Base-by-base conservation (phyloP, 2,113 vertebrate genomes). In the Macroglossus sobrinus region DNA sequence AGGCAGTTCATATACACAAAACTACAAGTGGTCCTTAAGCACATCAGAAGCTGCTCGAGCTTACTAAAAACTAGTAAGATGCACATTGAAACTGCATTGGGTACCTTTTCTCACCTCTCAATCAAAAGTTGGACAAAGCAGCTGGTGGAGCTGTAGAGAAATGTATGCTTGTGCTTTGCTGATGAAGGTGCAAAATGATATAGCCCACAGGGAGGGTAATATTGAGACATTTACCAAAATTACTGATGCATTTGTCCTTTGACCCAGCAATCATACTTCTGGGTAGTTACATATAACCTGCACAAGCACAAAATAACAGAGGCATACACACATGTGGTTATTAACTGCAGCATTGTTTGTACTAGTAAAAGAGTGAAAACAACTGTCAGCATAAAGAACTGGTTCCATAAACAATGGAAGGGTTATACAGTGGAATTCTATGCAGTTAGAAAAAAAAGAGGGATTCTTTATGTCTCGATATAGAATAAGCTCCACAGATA, bases 101-200 rank as follows among this genome's bases (percentile, higher is more conserved):
- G 45, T 28, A 30, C 3, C 33, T 16, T 18, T 66, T 90, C n/a
- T 45, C 5, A 47, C 45, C 22, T 84, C 82, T 47, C 24, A 28
- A 0, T 3, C 40, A 55, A 71, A 33, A 69, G 8, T 0, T 16
- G n/a, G 64, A 22, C 63, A 43, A 35, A 5, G 13, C 0, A 1
- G 3, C 21, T 66, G 38, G 33, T 10, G 12, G 57, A 40, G 10
- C 22, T 22, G 3, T 26, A 63, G 26, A 53, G 40, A 88, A 47
- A 66, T 0, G 33, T 21, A 40, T 14, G 43, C 2, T 63, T 43
- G 3, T 12, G 26, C 50, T 63, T 50, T 84, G 22, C n/a, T 43
- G 21, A 28, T n/a, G 7, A 61, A 78, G 43, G 5, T 35, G 22
- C 3, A 79, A 64, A 55, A n/a, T 28, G 22, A 18, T 28, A 30